Base-by-base conservation (phyloP, 2,888 invertebrate species). In the Drosophila mimetica region DNA sequence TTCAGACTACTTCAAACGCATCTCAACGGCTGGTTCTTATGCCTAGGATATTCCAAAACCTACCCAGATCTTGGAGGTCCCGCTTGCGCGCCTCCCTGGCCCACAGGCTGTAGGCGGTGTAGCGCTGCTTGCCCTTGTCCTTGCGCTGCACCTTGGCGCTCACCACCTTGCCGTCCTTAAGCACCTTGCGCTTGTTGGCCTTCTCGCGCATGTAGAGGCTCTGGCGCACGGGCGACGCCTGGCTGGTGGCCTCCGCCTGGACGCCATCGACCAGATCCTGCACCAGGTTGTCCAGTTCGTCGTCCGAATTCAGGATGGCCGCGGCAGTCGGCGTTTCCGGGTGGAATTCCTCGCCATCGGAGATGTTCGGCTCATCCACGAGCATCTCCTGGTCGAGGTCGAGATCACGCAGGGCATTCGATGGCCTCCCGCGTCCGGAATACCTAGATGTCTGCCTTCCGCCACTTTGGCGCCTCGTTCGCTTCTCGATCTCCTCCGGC, bases 101-200 rank as follows among this genome's bases (percentile, higher is more conserved):
- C 97, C 97, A 98, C 89, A 97, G 93, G 95, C 97, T 97, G 91
- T 97, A 98, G 0, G 97, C 97, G 0, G 97, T 97, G 73, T 95
- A 95, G 52, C 96, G 93, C 0, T 95, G 94, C 92, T 95, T 96
- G 25, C 96, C 96, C 92, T 96, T 96, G 80, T 96, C 96, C 84
- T 96, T 96, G 32, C 96, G 92, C 79, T 95, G 95, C 0, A 95
- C 93, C 88, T 96, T 96, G 52, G 94, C 94, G 46, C 94, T 94
- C 91, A 53, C 94, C 41, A 90, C 74, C 78, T 92, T 93, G 14
- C 93, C 94, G 90, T 95, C 94, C 88, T 94, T 94, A 47, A 95
- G 93, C 0, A 95, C 91, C 72, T 95, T 95, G 84, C 96, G 96
- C 89, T 96, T 96, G 63, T 93, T 94, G 30, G 94, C 94, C 84